Percentiles rank a stretch among this genome's conserved stretches.
phyloP scores from a whole-genome alignment of 2,113 vertebrate genomes.

The Solea senegalensis region DNA sequence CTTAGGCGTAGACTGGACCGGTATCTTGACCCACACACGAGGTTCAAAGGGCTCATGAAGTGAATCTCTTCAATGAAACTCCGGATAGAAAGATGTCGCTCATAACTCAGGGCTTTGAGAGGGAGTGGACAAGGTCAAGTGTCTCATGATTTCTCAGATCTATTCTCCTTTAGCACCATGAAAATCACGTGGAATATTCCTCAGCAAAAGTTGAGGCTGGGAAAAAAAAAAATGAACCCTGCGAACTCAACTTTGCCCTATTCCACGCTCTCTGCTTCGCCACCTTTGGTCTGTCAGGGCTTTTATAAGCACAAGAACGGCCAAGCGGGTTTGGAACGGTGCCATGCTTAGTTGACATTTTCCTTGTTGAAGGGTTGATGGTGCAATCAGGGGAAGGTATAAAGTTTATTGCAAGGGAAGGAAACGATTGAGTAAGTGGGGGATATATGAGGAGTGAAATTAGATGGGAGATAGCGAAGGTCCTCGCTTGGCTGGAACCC shows the following conservation, averaged over 20 bases:
- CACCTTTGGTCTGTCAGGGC: conserved; percentile 58
- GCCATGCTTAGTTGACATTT: conserved; percentile 51
- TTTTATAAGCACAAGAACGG: conserved; percentile 17
- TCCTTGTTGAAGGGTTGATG: conserved; percentile 46
- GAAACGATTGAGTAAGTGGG: conserved; percentile 53
- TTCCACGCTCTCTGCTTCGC: conserved; percentile 27
- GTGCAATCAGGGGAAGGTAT: conserved; percentile 42
- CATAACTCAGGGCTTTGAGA: conserved; percentile 20
- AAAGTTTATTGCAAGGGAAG: conserved; percentile 52
- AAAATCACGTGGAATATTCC: background rate
- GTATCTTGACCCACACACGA: conserved; percentile 19
- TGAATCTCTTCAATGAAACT: conserved; percentile 21
- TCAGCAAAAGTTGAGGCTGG: conserved; percentile 7
- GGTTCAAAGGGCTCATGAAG: conserved; percentile 45
- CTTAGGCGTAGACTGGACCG: conserved; percentile 30
- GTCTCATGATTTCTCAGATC: conserved; percentile 3
- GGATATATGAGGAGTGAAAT: conserved; percentile 46
- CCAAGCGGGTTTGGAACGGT: conserved; percentile 29
- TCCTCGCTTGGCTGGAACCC: conserved; percentile 43
- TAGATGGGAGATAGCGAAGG: conserved; percentile 40
- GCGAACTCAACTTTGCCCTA: conserved; percentile 42
- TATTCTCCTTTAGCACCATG: background rate
- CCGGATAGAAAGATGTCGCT: conserved; percentile 16
- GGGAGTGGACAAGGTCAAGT: conserved; percentile 36
- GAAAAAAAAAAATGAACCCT: conserved; percentile 21